Evolutionary conservation across 2,888 invertebrate species (phyloP), one percentile per base, ranked within the genome.

Genomic region (Netelia virgata): DNA sequence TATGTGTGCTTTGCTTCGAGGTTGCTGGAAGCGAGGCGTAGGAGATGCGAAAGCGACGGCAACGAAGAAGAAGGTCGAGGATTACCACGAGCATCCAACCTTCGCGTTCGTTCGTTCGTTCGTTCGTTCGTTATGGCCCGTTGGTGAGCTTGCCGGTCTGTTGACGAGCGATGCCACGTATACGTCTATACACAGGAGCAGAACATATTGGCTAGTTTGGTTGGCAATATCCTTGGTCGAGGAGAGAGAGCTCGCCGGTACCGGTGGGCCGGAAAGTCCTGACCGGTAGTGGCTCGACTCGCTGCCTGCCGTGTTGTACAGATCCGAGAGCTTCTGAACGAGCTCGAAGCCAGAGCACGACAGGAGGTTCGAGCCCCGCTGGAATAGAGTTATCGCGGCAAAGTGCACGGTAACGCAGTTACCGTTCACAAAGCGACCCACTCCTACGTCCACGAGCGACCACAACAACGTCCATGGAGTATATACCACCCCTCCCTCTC

Each of bases 341-440:
- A 85, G 66, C 75, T 76, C 63, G 81, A 14, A 68, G 69, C 78
- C 79, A 59, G 47, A 57, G 66, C 50, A 80, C 66, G 76, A 59
- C 69, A 57, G 41, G 76, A 50, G 82, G 78, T 83, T 80, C 80
- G 79, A 77, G 77, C 81, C 73, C 76, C 85, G 73, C 69, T 87
- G 88, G 89, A 92, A 92, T 90, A 88, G 91, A 92, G 92, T 93
- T 92, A 92, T 91, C 91, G 90, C 88, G 90, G 92, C 90, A 92
- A 93, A 93, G 93, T 93, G 93, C 92, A 92, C 90, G 91, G 91
- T 93, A 93, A 93, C 91, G 89, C 89, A 89, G 92, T 93, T 93
- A 93, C 90, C 90, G 90, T 88, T 90, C 89, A 90, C 92, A 92
- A 91, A 92, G 92, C 91, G 87, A 87, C 89, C 85, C 85, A 85